Conservation (phyloP, 2,113 vertebrate genomes). For the Rousettus leschenaultii region DNA sequence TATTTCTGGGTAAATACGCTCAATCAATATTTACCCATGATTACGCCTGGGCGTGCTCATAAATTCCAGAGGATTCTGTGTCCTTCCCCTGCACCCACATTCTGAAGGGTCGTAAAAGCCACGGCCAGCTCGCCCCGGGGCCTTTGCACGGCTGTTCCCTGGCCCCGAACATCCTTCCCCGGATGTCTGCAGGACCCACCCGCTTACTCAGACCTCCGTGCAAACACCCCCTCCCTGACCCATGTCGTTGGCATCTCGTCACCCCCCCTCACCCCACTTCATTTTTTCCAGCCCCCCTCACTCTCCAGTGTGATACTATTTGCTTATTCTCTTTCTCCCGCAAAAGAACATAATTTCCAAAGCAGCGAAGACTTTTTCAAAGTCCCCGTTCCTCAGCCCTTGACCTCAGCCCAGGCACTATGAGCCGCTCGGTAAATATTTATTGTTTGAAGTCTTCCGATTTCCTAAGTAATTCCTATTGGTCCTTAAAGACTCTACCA, state of each 20-base stretch:
- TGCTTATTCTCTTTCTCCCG: not conserved
- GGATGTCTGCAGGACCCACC: rapidly evolving
- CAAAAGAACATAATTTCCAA: not conserved
- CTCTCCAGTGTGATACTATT: rapidly evolving
- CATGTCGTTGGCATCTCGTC: rapidly evolving
- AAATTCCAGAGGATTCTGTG: rapidly evolving
- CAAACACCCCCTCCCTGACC: rapidly evolving
- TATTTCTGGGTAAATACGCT: not conserved
- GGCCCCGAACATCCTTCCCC: not conserved
- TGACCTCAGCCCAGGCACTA: rapidly evolving
- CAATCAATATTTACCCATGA: not conserved
- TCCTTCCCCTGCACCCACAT: rapidly evolving
- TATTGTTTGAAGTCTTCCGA: rapidly evolving
- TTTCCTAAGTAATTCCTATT: not conserved
- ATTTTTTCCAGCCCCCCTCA: not conserved
- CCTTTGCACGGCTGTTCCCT: not conserved
- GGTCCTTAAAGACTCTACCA: not conserved
- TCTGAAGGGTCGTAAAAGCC: rapidly evolving
- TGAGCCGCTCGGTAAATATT: rapidly evolving
- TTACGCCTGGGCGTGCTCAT: rapidly evolving
- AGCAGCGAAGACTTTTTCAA: not conserved
- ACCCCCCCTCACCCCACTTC: not conserved
- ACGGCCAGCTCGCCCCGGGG: not conserved
- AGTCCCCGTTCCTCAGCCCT: not conserved
- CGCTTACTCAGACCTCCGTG: rapidly evolving